Conservation (phyloP, 1,140 invertebrate species). For the Bombus waltoni region DNA sequence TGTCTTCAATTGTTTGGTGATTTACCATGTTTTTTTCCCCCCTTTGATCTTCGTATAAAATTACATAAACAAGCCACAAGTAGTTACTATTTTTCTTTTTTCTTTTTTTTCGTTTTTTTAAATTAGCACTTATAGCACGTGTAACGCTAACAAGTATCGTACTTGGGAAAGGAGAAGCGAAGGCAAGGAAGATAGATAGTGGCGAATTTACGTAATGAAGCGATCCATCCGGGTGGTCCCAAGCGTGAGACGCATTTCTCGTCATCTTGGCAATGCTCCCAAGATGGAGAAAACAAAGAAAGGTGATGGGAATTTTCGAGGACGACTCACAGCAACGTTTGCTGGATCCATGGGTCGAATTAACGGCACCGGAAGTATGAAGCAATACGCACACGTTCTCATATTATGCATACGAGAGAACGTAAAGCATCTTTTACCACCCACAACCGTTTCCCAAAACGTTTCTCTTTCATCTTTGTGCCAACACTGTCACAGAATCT, state of each 20-base stretch:
- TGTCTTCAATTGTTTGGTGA: no score
- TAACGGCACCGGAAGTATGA: slow-evolving; percentile 64
- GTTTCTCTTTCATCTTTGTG: slow-evolving; percentile 42
- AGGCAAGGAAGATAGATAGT: slow-evolving; percentile 15
- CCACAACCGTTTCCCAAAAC: slow-evolving; percentile 64
- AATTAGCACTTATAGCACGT: no score
- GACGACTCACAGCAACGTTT: slow-evolving; percentile 7
- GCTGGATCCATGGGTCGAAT: slow-evolving; percentile 39
- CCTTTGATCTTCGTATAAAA: no score
- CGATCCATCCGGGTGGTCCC: slow-evolving; percentile 65
- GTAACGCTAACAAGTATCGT: background rate
- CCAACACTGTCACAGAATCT: slow-evolving; percentile 24
- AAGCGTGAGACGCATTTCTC: slow-evolving; percentile 44
- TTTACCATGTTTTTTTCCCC: no score
- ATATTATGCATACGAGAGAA: slow-evolving; percentile 57
- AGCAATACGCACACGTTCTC: slow-evolving; percentile 46
- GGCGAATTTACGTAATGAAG: slow-evolving; percentile 68
- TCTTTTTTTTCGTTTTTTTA: no score
- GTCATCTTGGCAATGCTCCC: slow-evolving; percentile 57
- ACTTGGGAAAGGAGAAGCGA: background rate
- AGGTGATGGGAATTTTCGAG: slow-evolving; percentile 9
- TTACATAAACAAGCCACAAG: no score
- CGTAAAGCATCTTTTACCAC: slow-evolving; percentile 57
- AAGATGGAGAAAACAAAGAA: slow-evolving; percentile 60
- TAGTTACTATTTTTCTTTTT: no score